A percentile compares a stretch with the other conserved stretches of the same genome.
Conservation (phyloP, 2,113 vertebrate species). For the Oreotrochilus melanogaster region DNA sequence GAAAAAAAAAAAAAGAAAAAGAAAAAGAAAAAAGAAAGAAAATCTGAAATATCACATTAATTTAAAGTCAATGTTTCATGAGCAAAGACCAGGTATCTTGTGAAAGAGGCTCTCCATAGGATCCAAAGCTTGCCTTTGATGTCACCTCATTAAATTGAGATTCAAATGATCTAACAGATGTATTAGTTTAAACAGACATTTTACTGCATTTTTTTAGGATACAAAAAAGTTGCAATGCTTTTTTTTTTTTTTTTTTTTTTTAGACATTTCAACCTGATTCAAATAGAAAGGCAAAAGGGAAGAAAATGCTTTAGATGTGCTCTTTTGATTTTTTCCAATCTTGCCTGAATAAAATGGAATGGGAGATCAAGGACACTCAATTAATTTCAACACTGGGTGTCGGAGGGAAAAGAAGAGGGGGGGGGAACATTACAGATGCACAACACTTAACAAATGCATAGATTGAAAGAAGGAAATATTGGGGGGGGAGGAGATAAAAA, state of each 20-base stretch:
- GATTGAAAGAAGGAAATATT: constrained; percentile 80
- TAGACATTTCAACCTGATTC: constrained; percentile 82
- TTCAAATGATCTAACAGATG: constrained; percentile 86
- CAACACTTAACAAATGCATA: constrained; percentile 83
- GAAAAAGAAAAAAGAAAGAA: background rate
- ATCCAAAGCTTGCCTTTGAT: constrained; percentile 77
- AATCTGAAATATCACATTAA: constrained; percentile 73
- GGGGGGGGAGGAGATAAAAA: constrained; percentile 68
- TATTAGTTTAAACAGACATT: constrained; percentile 85
- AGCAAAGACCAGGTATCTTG: constrained; percentile 76
- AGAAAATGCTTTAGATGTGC: constrained; percentile 84
- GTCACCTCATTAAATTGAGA: constrained; percentile 84
- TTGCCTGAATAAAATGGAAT: constrained; percentile 85
- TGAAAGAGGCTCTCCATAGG: constrained; percentile 66
- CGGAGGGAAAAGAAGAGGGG: constrained; percentile 68
- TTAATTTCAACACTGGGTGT: constrained; percentile 86
- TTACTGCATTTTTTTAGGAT: constrained; percentile 76
- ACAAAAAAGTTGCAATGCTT: constrained; percentile 65
- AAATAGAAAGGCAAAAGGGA: constrained; percentile 82
- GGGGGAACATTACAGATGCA: constrained; percentile 76
- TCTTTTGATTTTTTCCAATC: constrained; percentile 86
- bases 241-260: constrained; percentile 44
- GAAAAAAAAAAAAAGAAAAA: background rate
- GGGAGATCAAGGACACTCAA: constrained; percentile 85
- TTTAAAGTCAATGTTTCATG: constrained; percentile 78